Percentiles rank a stretch among this genome's conserved stretches.
phyloP scores from a whole-genome alignment of 1,140 invertebrate species.

The Sarcophaga bullata region DNA sequence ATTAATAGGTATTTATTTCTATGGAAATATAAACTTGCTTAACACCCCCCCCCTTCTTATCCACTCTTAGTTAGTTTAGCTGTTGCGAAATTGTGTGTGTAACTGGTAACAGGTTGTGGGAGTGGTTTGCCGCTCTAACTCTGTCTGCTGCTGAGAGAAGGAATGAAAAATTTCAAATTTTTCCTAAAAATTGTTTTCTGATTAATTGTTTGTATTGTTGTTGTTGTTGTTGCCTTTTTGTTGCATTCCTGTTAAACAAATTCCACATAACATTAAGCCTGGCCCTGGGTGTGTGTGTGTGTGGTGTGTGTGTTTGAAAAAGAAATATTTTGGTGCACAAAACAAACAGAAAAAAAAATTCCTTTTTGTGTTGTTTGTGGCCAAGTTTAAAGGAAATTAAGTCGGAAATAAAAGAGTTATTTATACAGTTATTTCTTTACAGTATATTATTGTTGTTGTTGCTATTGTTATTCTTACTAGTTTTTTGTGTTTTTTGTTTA shows the following conservation, averaged over 20 bases:
- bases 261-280: neutral
- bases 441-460: too few relatives aligned
- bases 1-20: neutral
- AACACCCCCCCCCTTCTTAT: neutral
- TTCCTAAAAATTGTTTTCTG: slow-evolving; percentile 1
- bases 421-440: neutral
- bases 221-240: neutral
- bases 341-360: neutral
- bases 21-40: neutral
- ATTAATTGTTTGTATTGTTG: neutral
- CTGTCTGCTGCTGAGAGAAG: neutral
- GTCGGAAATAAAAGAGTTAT: slow-evolving; percentile 33
- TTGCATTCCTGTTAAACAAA: slow-evolving; percentile 13
- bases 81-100: too few relatives aligned
- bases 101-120: neutral
- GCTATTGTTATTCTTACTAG: too few relatives aligned
- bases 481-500: neutral
- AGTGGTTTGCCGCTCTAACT: neutral
- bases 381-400: slow-evolving; percentile 37
- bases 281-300: neutral
- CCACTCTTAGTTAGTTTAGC: neutral
- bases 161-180: slow-evolving; percentile 11
- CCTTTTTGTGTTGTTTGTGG: slow-evolving; percentile 21
- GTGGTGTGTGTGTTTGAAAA: neutral
- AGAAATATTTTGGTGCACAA: neutral